Evolutionary conservation across 1,140 invertebrate species (phyloP), one percentile per base, ranked within the genome.

Genomic region (Trichoplusia ni): DNA sequence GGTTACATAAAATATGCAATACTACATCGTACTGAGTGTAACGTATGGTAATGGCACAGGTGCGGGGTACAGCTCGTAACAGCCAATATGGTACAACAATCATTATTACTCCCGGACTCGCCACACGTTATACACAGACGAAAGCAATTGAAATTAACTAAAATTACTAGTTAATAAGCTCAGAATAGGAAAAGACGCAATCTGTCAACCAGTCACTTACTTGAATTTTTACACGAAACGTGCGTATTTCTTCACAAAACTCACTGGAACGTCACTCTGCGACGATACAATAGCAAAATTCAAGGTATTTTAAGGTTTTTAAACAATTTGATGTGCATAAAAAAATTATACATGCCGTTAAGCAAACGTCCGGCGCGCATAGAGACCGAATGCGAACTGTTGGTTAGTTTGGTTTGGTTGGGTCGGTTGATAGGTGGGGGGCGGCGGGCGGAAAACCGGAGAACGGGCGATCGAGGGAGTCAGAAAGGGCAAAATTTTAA

Each of bases 311-410:
- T 90, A 53, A 86, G 77, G 67, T 82, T 86, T 86, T 86, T 83
- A 69, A 79, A 85, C 71, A 81, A 84, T 89, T 86, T 90, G 49
- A 88, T 80, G 67, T 90, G 82, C 87, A 90, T 85, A 86, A 86
- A 89, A 90, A 89, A 90, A 84, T 81, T 82, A 86, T 76, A 86
- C 90, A 90, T 91, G 77, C 78, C 89, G 86, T 75, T 81, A 60
- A 82, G 73, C 74, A 78, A 71, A 79, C 84, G 86, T 86, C 85
- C 74, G 60, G 59, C 82, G 71, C 82, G 76, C 73, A 77, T 69
- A 79, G 73, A 82, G 77, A 83, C 79, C 83, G 82, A 86, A 87
- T 81, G 84, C 89, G 88, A 90, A 91, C 90, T 91, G 89, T 87
- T 86, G 81, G 80, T 82, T 82, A 56, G 63, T 67, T 64, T 68